Conservation (phyloP, 2,888 invertebrate species). For the Sthenelais limicola region DNA sequence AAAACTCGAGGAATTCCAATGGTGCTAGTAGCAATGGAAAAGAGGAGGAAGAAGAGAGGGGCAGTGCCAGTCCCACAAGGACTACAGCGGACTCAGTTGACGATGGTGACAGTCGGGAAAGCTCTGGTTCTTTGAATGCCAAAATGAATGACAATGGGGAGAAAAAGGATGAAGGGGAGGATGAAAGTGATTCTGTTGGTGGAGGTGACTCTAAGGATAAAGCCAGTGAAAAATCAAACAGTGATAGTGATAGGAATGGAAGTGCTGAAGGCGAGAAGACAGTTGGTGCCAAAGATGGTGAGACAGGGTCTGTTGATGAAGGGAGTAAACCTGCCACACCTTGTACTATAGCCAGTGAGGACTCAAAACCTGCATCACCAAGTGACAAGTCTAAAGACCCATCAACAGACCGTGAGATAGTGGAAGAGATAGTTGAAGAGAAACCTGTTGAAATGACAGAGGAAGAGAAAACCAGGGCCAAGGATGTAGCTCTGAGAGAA, state of each 20-base stretch:
- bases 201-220: conserved; percentile 22
- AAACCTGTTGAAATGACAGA: not conserved
- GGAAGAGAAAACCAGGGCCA: conserved; percentile 12
- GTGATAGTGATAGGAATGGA: not conserved
- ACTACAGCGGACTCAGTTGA: not conserved
- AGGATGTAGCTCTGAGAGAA: conserved; percentile 8
- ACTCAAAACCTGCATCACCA: not conserved
- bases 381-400: no score
- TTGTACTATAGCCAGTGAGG: not conserved
- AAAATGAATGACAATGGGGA: conserved; percentile 3
- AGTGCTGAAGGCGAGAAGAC: conserved; percentile 15
- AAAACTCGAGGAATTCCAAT: not conserved
- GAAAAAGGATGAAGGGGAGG: not conserved
- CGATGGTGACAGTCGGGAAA: conserved; percentile 1
- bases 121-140: not conserved
- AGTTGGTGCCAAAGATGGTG: not conserved
- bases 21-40: not conserved
- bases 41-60: not conserved
- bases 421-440: not conserved
- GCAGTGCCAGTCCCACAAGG: no score
- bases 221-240: conserved; percentile 1
- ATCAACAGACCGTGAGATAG: no score
- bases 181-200: not conserved
- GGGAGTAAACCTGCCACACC: conserved; percentile 9
- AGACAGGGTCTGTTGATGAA: not conserved